Percentiles rank a stretch among this genome's conserved stretches.
Evolutionary conservation across 2,113 vertebrate species (phyloP).

Genomic region (Datnioides undecimradiatus): DNA sequence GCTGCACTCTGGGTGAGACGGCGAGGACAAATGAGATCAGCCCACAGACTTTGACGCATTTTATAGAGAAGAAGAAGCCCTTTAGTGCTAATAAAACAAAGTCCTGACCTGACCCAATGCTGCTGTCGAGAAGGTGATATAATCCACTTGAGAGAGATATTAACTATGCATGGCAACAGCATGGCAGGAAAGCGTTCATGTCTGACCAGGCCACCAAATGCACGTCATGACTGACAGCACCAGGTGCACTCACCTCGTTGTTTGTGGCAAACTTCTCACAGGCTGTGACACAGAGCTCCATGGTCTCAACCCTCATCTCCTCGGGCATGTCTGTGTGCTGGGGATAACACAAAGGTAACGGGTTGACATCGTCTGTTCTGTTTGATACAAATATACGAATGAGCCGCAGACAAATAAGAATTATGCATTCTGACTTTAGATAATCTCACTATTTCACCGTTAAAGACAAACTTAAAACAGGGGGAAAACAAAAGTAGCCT

Average conservation of each 20-base stretch:
- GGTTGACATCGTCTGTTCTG: neutral
- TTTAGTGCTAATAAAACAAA: neutral
- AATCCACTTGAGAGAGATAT: neutral
- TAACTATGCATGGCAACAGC: neutral
- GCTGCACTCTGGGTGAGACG: constrained; percentile 88
- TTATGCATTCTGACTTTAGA: neutral
- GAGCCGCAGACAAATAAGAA: neutral
- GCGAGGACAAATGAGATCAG: fast-evolving
- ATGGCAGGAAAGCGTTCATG: neutral
- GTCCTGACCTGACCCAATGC: neutral
- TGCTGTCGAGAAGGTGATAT: neutral
- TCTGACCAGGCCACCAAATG: neutral
- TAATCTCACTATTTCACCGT: too few relatives aligned
- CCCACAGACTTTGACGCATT: neutral
- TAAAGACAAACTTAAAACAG: neutral
- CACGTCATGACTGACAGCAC: neutral
- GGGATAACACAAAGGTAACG: constrained; percentile 22
- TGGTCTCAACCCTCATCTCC: constrained; percentile 96
- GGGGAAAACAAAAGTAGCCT: too few relatives aligned
- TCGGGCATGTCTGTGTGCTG: constrained; percentile 98
- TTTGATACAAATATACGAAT: neutral
- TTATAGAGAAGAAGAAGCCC: neutral
- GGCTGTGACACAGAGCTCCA: constrained; percentile 94
- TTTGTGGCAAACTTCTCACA: constrained; percentile 85
- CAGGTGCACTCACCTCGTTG: constrained; percentile 77